phyloP scores from a whole-genome alignment of 1,140 invertebrate genomes.

The Heterodera carotae region DNA sequence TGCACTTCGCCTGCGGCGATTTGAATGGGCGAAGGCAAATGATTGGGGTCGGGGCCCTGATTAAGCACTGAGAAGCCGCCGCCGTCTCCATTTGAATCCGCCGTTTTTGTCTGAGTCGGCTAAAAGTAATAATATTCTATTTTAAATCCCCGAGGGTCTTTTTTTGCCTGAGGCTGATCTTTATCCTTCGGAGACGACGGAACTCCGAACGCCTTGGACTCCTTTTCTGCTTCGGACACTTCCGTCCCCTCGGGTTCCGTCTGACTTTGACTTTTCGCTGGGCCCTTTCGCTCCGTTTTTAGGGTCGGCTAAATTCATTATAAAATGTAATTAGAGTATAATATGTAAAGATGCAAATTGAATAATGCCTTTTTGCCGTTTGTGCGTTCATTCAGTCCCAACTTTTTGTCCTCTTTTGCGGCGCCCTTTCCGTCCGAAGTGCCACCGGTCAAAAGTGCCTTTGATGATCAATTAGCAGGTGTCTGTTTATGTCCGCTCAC shows the following conservation, averaged over 20 bases:
- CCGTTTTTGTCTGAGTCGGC: background rate
- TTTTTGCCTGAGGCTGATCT: background rate
- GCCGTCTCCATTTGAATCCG: background rate
- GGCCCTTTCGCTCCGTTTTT: background rate
- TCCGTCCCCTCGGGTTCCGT: background rate
- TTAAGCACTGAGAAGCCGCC: conserved; percentile 15
- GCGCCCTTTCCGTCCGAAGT: conserved; percentile 11
- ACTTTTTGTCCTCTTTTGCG: conserved; percentile 27
- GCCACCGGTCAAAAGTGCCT: background rate
- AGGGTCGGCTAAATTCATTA: background rate
- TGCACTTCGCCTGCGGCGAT: conserved; percentile 55
- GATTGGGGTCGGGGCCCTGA: conserved; percentile 29
- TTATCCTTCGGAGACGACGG: background rate
- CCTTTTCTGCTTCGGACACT: background rate
- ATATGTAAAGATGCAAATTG: too few species aligned
- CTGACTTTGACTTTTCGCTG: background rate
- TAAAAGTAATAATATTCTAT: background rate
- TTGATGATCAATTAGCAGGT: background rate
- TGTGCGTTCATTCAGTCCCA: background rate
- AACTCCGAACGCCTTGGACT: background rate
- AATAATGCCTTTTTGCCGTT: conserved; percentile 8
- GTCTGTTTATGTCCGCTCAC: too few species aligned
- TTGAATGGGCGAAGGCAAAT: conserved; percentile 48
- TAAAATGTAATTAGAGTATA: too few species aligned
- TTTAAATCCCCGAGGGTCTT: background rate